These are phyloP conservation scores for Lithobates pipiens DNA, from an alignment of 2,797 vertebrate genomes.

Conservation along the genomic window DNA sequence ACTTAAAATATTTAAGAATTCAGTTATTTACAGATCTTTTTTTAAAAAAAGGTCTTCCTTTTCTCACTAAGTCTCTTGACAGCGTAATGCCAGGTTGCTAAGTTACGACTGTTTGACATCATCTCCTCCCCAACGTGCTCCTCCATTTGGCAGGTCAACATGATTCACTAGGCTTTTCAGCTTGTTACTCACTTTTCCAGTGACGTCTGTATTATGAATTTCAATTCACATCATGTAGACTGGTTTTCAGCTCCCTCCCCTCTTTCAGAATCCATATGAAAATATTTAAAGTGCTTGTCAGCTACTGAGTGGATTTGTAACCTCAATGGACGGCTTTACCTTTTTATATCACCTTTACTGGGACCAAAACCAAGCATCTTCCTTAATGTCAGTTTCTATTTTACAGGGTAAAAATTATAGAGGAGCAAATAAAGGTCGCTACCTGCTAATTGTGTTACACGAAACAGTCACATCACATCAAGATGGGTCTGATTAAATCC, in stretches of 20 bases:
- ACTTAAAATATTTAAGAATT: constrained; percentile 70
- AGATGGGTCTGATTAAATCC: constrained; percentile 70
- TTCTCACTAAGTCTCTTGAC: constrained; percentile 75
- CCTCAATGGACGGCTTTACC: constrained; percentile 60
- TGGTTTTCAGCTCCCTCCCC: constrained; percentile 66
- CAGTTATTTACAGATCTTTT: constrained; percentile 75
- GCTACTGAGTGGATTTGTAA: constrained; percentile 69
- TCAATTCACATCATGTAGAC: constrained; percentile 76
- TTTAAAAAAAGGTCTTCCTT: constrained; percentile 70
- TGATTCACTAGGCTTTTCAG: constrained; percentile 77
- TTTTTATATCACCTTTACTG: constrained; percentile 70
- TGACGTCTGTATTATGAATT: constrained; percentile 76
- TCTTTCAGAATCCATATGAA: constrained; percentile 69
- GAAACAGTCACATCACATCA: constrained; percentile 71
- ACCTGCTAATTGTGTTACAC: constrained; percentile 73
- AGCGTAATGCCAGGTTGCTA: constrained; percentile 82
- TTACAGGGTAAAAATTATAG: constrained; percentile 73
- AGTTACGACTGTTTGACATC: constrained; percentile 87
- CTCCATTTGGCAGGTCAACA: constrained; percentile 78
- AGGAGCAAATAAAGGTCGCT: constrained; percentile 69
- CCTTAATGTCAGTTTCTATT: constrained; percentile 68
- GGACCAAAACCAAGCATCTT: constrained; percentile 70
- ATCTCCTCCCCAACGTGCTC: constrained; percentile 78
- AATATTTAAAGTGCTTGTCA: constrained; percentile 73
- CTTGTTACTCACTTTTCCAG: constrained; percentile 76